Evolutionary conservation across 1,140 invertebrate species (phyloP).

Genomic region (Drosophila melanica): DNA sequence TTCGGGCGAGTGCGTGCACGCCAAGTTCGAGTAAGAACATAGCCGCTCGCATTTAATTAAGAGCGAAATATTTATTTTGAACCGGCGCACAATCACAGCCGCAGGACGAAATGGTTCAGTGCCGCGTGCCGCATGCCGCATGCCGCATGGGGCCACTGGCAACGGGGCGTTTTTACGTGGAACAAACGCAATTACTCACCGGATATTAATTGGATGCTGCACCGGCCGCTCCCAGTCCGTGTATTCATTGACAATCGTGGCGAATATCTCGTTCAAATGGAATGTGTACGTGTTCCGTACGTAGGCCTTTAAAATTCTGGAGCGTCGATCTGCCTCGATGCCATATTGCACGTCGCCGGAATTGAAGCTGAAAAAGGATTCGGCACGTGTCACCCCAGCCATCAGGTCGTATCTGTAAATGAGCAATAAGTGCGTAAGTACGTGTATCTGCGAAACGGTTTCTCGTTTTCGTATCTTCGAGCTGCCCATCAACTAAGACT

Average conservation of each 20-base stretch:
- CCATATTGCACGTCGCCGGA: constrained; percentile 96
- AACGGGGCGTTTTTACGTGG: constrained; percentile 34
- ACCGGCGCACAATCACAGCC: constrained; percentile 32
- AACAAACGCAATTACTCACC: constrained; percentile 85
- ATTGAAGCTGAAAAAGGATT: constrained; percentile 94
- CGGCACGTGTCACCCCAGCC: constrained; percentile 94
- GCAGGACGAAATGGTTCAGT: not conserved
- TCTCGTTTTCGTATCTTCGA: not conserved
- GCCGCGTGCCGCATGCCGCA: not conserved
- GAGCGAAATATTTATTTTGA: constrained; percentile 75
- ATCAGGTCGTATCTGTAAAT: constrained; percentile 93
- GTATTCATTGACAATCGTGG: constrained; percentile 97
- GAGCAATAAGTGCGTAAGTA: constrained; percentile 41
- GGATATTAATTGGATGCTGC: constrained; percentile 95
- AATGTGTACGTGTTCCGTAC: constrained; percentile 96
- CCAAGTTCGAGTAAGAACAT: constrained; percentile 20
- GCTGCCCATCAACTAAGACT: not conserved
- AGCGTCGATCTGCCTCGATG: constrained; percentile 93
- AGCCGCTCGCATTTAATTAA: constrained; percentile 74
- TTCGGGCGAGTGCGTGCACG: constrained; percentile 1
- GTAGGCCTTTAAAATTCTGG: constrained; percentile 95
- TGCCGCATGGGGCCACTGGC: not conserved
- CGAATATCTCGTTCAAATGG: constrained; percentile 92
- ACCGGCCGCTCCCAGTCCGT: constrained; percentile 98
- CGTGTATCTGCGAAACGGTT: constrained; percentile 13